These are phyloP conservation scores for Lanius ludovicianus DNA, from an alignment of 2,113 vertebrate species.

Conservation along the genomic window DNA sequence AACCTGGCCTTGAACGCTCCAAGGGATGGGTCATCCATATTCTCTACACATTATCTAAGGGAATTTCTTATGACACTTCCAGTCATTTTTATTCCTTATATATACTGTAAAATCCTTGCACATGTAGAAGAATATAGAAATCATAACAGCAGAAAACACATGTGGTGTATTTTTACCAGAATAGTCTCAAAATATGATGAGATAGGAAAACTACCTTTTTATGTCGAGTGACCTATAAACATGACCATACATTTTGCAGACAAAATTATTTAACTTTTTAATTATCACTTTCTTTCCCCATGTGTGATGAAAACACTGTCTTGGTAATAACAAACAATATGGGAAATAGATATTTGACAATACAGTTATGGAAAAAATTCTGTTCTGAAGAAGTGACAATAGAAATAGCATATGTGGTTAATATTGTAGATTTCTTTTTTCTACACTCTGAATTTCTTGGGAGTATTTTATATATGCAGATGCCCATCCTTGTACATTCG, in stretches of 20 bases:
- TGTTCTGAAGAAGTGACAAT: background rate
- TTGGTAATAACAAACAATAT: background rate
- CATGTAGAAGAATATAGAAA: background rate
- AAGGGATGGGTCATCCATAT: background rate
- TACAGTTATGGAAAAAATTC: background rate
- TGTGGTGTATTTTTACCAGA: background rate
- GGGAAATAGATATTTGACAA: background rate
- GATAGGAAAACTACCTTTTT: background rate
- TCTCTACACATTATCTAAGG: background rate
- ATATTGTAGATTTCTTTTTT: background rate
- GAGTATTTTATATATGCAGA: background rate
- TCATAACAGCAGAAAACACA: background rate
- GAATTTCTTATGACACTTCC: background rate
- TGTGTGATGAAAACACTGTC: background rate
- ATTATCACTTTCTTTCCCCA: background rate
- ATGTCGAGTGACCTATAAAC: background rate
- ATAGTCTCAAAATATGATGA: background rate
- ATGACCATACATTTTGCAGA: background rate
- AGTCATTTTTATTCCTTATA: background rate
- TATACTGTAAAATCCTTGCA: background rate
- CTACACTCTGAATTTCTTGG: background rate
- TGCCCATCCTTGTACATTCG: background rate
- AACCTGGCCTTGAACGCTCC: background rate
- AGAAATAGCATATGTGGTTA: background rate
- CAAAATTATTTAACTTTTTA: background rate